A percentile compares a stretch with the other conserved stretches of the same genome.
phyloP scores from a whole-genome alignment of 2,888 invertebrate genomes.

The Diplazon laetatorius region DNA sequence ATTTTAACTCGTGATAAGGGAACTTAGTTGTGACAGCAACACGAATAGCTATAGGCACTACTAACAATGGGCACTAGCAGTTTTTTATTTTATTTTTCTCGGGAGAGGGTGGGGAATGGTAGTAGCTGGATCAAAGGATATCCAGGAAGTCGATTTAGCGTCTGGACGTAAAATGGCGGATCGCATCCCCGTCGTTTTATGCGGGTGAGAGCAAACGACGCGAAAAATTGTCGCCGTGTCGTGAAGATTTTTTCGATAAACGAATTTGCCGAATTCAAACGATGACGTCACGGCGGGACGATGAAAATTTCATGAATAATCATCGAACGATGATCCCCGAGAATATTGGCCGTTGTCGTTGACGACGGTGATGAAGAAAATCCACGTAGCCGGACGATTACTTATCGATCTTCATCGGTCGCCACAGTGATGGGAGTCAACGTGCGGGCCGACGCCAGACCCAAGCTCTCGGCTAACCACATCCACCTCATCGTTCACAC shows the following conservation, averaged over 20 bases:
- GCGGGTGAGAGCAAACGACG: too few species aligned
- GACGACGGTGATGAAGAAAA: slow-evolving; percentile 19
- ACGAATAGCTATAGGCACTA: too few species aligned
- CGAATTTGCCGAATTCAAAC: neutral
- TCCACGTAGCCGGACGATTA: slow-evolving; percentile 69
- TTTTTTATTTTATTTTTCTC: too few species aligned
- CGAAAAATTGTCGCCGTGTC: slow-evolving; percentile 49
- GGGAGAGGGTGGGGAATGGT: too few species aligned
- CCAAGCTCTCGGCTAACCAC: slow-evolving; percentile 20
- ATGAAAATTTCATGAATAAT: slow-evolving; percentile 37
- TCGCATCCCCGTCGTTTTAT: slow-evolving; percentile 51
- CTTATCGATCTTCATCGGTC: slow-evolving; percentile 74
- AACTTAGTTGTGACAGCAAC: too few species aligned
- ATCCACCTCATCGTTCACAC: slow-evolving; percentile 15
- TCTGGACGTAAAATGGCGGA: slow-evolving; percentile 67
- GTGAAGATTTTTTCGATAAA: slow-evolving; percentile 27
- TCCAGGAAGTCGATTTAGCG: slow-evolving; percentile 62
- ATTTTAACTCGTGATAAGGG: too few species aligned
- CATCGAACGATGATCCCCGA: slow-evolving; percentile 1
- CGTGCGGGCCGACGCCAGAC: neutral
- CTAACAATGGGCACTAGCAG: too few species aligned
- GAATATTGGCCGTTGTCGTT: slow-evolving; percentile 2
- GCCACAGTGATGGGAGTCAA: slow-evolving; percentile 70
- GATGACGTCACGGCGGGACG: slow-evolving; percentile 23
- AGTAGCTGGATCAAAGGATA: too few species aligned